phyloP scores from a whole-genome alignment of 2,888 invertebrate species.

The Heliconius ismenius region DNA sequence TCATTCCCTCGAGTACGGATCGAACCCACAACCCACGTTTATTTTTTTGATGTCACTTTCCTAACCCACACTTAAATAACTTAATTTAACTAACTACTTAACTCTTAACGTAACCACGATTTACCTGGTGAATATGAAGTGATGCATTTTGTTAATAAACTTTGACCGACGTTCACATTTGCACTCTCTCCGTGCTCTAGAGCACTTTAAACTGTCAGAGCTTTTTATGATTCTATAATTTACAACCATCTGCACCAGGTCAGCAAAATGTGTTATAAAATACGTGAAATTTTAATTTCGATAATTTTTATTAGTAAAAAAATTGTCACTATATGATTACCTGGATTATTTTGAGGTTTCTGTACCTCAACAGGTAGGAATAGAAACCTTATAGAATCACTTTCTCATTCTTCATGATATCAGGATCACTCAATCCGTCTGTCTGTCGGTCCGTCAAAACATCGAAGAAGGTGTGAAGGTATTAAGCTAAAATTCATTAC shows the following conservation, averaged over 20 bases:
- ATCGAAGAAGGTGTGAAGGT: too few relatives aligned
- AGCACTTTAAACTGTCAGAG: slow-evolving; percentile 24
- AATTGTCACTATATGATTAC: not conserved
- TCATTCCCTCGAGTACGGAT: not conserved
- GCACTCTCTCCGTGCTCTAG: slow-evolving; percentile 14
- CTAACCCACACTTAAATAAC: not conserved
- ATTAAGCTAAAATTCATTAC: too few relatives aligned
- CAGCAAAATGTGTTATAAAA: not conserved
- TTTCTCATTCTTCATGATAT: too few relatives aligned
- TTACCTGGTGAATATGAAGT: slow-evolving; percentile 1
- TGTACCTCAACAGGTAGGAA: too few relatives aligned
- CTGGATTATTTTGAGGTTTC: too few relatives aligned
- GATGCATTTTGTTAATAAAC: slow-evolving; percentile 14
- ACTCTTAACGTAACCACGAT: not conserved
- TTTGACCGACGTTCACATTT: slow-evolving; percentile 20
- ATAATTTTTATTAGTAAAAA: not conserved
- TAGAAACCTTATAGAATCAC: too few relatives aligned
- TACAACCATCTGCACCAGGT: not conserved
- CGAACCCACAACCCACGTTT: too few relatives aligned
- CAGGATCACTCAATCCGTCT: too few relatives aligned
- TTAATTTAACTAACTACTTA: too few relatives aligned
- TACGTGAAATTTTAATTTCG: not conserved
- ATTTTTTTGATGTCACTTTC: not conserved
- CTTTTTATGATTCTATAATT: slow-evolving; percentile 24
- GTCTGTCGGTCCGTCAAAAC: too few relatives aligned